Conservation (phyloP, 2,888 invertebrate species). For the Nymphalis c-album region DNA sequence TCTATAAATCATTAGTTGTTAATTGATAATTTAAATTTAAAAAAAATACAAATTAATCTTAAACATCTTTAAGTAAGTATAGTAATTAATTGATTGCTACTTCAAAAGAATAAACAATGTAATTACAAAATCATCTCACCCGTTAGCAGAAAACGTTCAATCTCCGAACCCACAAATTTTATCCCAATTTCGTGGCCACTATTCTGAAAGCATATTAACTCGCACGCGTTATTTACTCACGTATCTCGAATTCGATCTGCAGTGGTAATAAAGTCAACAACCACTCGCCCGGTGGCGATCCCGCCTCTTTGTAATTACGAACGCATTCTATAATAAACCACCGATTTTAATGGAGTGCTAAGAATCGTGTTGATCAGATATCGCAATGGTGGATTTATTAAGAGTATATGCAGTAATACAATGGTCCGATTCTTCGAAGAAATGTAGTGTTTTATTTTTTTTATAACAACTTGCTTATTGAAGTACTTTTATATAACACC, state of each 20-base stretch:
- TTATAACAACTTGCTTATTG: not conserved
- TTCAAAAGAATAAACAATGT: not conserved
- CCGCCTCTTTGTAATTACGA: conserved; percentile 62
- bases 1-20: too few species aligned
- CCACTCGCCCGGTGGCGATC: conserved; percentile 65
- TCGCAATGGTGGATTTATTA: conserved; percentile 39
- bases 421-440: conserved; percentile 13
- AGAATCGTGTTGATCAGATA: conserved; percentile 60
- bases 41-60: not conserved
- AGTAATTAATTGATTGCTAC: not conserved
- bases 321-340: conserved; percentile 62
- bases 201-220: conserved; percentile 26
- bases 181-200: conserved; percentile 14
- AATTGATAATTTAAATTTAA: too few species aligned
- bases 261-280: conserved; percentile 42
- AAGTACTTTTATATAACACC: not conserved
- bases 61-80: not conserved
- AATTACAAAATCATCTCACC: conserved; percentile 6
- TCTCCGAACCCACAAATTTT: conserved; percentile 10
- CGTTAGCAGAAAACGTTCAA: not conserved
- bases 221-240: conserved; percentile 54
- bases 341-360: conserved; percentile 74
- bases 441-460: not conserved
- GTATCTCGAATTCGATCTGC: conserved; percentile 63
- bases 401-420: conserved; percentile 18